Evolutionary conservation across 2,113 vertebrate species (phyloP).

Genomic region (Heterochromis multidens): DNA sequence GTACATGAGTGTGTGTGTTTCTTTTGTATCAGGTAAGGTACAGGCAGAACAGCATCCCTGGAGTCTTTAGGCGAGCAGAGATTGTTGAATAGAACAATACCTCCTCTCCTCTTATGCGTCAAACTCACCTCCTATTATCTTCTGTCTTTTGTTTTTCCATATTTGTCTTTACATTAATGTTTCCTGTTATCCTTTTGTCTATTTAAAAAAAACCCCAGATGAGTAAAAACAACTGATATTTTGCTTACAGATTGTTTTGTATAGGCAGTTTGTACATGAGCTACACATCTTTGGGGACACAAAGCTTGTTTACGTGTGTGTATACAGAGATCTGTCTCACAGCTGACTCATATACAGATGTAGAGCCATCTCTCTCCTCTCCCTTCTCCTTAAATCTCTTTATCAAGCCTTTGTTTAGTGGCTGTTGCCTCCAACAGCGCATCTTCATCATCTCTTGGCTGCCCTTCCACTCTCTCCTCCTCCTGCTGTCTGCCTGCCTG

Average conservation of each 20-base stretch:
- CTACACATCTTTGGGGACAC: background rate
- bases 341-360: background rate
- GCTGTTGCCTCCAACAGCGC: background rate
- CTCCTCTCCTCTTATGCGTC: background rate
- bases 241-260: background rate
- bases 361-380: background rate
- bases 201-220: no score
- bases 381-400: background rate
- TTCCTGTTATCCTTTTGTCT: background rate
- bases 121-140: background rate
- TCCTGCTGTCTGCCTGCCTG: slow-evolving; percentile 35
- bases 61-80: slow-evolving; percentile 20
- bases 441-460: slow-evolving; percentile 19
- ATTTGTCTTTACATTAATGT: background rate
- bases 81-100: slow-evolving; percentile 36
- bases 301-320: background rate
- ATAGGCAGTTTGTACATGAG: background rate
- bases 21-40: slow-evolving; percentile 16
- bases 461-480: slow-evolving; percentile 13
- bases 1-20: background rate
- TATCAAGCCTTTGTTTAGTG: slow-evolving; percentile 3
- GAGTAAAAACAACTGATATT: background rate
- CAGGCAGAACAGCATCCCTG: slow-evolving; percentile 14
- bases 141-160: background rate
- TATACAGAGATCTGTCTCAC: background rate